Conservation (phyloP, 2,113 vertebrate genomes). For the Fulmarus glacialis region DNA sequence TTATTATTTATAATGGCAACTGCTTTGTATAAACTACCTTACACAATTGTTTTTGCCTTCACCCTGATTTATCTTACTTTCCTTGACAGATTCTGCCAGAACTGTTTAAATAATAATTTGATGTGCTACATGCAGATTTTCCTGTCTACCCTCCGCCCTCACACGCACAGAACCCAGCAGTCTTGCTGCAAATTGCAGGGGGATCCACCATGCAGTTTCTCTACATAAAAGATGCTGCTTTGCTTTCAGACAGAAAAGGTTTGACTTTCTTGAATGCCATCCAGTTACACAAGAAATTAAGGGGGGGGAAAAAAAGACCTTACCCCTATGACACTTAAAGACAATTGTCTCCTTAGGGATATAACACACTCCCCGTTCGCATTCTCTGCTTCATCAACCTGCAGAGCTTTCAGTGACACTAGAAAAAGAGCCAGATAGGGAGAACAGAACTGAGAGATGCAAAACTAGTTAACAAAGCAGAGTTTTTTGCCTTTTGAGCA, state of each 20-base stretch:
- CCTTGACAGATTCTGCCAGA: conserved; percentile 35
- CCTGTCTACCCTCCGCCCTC: not conserved
- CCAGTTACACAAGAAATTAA: not conserved
- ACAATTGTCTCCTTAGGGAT: not conserved
- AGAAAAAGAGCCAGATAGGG: not conserved
- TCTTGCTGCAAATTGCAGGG: not conserved
- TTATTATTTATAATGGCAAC: conserved; percentile 54
- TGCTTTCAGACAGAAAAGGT: not conserved
- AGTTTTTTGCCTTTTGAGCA: not conserved
- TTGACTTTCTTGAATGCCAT: not conserved
- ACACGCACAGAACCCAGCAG: not conserved
- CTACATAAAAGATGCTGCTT: not conserved
- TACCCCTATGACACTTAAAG: not conserved
- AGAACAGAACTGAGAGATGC: not conserved
- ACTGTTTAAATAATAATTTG: conserved; percentile 41
- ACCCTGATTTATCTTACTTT: conserved; percentile 12
- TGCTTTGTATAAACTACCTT: conserved; percentile 42
- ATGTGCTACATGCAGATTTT: conserved; percentile 17
- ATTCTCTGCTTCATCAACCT: not conserved
- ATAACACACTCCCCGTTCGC: not conserved
- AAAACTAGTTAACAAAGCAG: not conserved
- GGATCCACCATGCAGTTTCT: not conserved
- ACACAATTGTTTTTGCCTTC: conserved; percentile 38
- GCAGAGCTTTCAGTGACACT: not conserved
- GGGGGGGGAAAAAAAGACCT: not conserved